Evolutionary conservation across 2,113 vertebrate species (phyloP).

Genomic region (Myodes glareolus): DNA sequence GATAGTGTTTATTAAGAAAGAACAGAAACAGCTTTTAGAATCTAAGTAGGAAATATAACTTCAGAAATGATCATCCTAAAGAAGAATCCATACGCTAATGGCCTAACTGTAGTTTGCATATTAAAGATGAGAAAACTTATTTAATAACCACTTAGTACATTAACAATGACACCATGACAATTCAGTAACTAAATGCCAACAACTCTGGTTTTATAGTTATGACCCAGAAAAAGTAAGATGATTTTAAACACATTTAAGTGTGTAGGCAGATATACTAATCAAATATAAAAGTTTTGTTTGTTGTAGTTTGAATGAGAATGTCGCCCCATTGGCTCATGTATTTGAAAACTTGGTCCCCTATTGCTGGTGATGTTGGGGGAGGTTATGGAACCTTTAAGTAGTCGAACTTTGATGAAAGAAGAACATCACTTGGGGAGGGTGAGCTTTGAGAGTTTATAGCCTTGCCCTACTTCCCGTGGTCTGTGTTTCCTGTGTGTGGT

Average conservation of each 20-base stretch:
- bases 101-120: constrained; percentile 4
- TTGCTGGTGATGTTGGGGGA: neutral
- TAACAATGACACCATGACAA: neutral
- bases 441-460: neutral
- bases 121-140: constrained; percentile 22
- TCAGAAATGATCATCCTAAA: constrained; percentile 13
- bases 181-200: neutral
- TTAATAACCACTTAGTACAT: neutral
- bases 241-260: neutral
- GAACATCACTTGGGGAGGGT: neutral
- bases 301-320: neutral
- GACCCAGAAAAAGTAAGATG: neutral
- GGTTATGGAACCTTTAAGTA: neutral
- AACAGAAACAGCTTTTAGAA: constrained; percentile 14
- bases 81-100: neutral
- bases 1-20: neutral
- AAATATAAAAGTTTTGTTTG: constrained; percentile 2
- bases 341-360: neutral
- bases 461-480: neutral
- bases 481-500: neutral
- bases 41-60: neutral
- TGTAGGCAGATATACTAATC: neutral
- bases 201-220: neutral
- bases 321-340: neutral
- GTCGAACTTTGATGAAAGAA: neutral